Percentiles rank a stretch among this genome's conserved stretches.
Evolutionary conservation across 1,140 invertebrate genomes (phyloP).

Genomic region (Lerema accius): DNA sequence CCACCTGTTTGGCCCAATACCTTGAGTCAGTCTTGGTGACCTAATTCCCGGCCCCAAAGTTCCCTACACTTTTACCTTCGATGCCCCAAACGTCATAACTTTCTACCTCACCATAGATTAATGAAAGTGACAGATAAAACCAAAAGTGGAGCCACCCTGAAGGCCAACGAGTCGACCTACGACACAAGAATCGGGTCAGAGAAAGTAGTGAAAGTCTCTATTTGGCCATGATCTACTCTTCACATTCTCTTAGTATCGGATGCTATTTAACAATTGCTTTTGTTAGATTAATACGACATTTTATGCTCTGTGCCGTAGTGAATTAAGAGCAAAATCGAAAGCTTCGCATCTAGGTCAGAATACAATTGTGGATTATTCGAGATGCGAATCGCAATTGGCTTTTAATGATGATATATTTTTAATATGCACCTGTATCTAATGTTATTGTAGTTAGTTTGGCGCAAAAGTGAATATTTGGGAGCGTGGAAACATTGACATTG

Average conservation of each 20-base stretch:
- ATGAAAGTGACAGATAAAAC: conserved; percentile 76
- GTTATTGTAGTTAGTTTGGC: not conserved
- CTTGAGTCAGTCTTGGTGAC: conserved; percentile 31
- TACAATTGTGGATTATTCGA: conserved; percentile 15
- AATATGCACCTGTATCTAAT: conserved; percentile 24
- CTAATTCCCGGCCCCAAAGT: conserved; percentile 40
- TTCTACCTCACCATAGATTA: conserved; percentile 65
- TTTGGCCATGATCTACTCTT: conserved; percentile 70
- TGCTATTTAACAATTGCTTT: conserved; percentile 27
- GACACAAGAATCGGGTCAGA: conserved; percentile 63
- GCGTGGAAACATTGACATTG: conserved; percentile 6
- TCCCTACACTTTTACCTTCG: conserved; percentile 52
- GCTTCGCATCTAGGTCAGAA: conserved; percentile 43
- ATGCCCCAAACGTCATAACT: conserved; percentile 58
- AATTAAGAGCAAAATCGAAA: conserved; percentile 35
- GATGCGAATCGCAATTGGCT: conserved; percentile 37
- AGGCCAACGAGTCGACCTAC: conserved; percentile 66
- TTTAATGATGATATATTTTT: conserved; percentile 53
- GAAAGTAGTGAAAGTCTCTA: conserved; percentile 72
- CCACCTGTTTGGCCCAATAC: conserved; percentile 10
- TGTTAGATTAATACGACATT: conserved; percentile 29
- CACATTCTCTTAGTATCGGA: conserved; percentile 50
- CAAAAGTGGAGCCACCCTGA: conserved; percentile 66
- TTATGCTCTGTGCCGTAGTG: conserved; percentile 34
- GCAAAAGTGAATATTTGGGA: conserved; percentile 4